Evolutionary conservation across 2,113 vertebrate genomes (phyloP), one percentile per base, ranked within the genome.

Genomic region (Vombatus ursinus): DNA sequence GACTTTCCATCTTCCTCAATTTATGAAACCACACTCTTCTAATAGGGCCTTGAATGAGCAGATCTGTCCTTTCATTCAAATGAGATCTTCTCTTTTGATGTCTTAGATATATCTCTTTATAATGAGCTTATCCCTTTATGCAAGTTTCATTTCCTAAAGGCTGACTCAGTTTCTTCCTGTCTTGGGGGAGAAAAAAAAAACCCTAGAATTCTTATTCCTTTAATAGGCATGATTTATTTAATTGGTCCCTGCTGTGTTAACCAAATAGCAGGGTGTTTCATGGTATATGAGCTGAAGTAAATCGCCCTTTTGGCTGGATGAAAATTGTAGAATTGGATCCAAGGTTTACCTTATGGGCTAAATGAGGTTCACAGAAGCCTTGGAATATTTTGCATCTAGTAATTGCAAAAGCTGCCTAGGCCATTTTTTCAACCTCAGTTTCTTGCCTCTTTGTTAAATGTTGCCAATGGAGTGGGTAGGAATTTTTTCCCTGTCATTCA

Each of bases 51-150:
- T 84, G 68, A 44, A n/a, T 8, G 19, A 84, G 44, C 68, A 84
- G 68, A 84, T 84, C n/a, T 84, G 37, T 84, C 68, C n/a, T 84
- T 84, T 84, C n/a, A 84, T 84, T 84, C n/a, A 84, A 84, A 84
- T 84, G 68, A 44, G 19, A 84, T 84, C 68, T 84, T 44, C n/a
- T 77, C 61, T 44, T 19, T 84, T 44, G n/a, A n/a, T 44, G n/a
- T 16, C n/a, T 84, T 11, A 84, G n/a, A 44, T 16, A 84, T 84
- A 44, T 84, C 5, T 84, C n/a, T 84, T 84, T 84, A 84, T 84
- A 84, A 84, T 44, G n/a, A 84, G 68, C 16, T 84, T 84, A 44
- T 84, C 16, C 68, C n/a, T 84, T 22, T 84, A 44, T 44, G 23
- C 19, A 23, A 84, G 37, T 44, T 84, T 44, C n/a, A 84, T 84